Base-by-base conservation (phyloP, 2,888 invertebrate species). In the Athalia cordata region DNA sequence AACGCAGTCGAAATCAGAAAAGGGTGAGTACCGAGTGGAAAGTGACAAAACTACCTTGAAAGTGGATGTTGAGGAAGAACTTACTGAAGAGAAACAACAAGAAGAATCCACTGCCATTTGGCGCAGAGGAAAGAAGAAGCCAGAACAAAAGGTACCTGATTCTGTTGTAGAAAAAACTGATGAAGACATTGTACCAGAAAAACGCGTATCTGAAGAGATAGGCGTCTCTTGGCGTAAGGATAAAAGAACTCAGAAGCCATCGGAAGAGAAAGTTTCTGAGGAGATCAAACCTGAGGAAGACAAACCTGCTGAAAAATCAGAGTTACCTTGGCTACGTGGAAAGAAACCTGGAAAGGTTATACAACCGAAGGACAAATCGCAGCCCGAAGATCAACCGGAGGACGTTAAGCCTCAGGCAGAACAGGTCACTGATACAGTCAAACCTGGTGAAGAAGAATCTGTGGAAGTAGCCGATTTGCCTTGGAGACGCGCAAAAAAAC, bases 261-360 rank as follows among this genome's bases (percentile, higher is more conserved):
- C 68, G 4, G 15, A 61, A 43, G 66, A 77, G 45, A 55, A 78
- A 43, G 50, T 43, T 9, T 29, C 72, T 67, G 64, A 67, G 47
- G 61, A 77, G 6, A 55, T 68, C 29, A 77, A 70, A 67, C 59
- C 65, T 47, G 62, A 50, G 29, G 75, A 75, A n/a, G 75, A 75
- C 9, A 81, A 85, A 78, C 80, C 82, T 4, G 78, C 80, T 7
- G 85, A 87, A 79, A 85, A 80, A n/a, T 67, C 84, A 7, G 81
- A 84, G 13, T 61, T 86, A 64, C 75, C 75, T 29, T 62, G 75
- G 75, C 47, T 3, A 9, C 75, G 75, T 50, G 50, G 62, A 62
- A 49, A 55, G 77, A 85, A 83, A 80, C 79, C 80, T 77, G 29
- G 81, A 81, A 92, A 93, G 70, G 91, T 93, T 81, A 92, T 93